phyloP scores from a whole-genome alignment of 2,113 vertebrate species.

The Rallus limicola region DNA sequence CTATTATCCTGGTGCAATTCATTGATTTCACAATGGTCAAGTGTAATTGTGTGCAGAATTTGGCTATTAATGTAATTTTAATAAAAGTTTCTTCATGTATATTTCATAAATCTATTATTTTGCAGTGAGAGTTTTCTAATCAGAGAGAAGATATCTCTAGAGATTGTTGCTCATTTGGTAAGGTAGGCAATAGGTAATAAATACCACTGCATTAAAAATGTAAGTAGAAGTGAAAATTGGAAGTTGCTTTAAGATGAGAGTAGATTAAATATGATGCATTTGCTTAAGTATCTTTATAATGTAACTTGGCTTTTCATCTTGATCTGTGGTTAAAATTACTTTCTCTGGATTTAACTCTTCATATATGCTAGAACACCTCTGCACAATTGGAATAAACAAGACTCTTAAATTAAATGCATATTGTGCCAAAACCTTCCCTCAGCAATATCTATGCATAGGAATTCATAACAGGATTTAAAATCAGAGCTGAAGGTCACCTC shows the following conservation, averaged over 20 bases:
- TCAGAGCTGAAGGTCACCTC: slow-evolving; percentile 48
- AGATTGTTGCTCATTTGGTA: slow-evolving; percentile 47
- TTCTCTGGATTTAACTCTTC: slow-evolving; percentile 37
- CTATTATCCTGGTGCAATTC: slow-evolving; percentile 44
- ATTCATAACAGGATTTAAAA: slow-evolving; percentile 23
- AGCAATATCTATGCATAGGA: slow-evolving; percentile 2
- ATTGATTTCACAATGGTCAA: slow-evolving; percentile 45
- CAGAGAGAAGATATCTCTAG: slow-evolving; percentile 40
- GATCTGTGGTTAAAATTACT: slow-evolving; percentile 45
- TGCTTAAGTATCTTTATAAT: slow-evolving; percentile 53
- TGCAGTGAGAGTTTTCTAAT: slow-evolving; percentile 51
- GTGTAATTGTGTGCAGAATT: slow-evolving; percentile 67
- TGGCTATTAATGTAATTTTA: slow-evolving; percentile 65
- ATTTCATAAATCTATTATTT: slow-evolving; percentile 59
- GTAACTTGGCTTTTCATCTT: slow-evolving; percentile 40
- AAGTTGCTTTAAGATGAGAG: slow-evolving; percentile 42
- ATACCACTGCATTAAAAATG: slow-evolving; percentile 49
- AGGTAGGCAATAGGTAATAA: slow-evolving; percentile 54
- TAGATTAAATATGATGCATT: slow-evolving; percentile 58
- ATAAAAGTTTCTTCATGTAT: slow-evolving; percentile 66
- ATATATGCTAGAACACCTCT: background rate
- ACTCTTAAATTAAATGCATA: slow-evolving; percentile 36
- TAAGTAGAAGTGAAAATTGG: slow-evolving; percentile 58
- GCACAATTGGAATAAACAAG: slow-evolving; percentile 32
- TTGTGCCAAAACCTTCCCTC: slow-evolving; percentile 27